Percentiles rank a stretch among this genome's conserved stretches.
phyloP scores from a whole-genome alignment of 2,888 invertebrate species.

The Xanthia togata region DNA sequence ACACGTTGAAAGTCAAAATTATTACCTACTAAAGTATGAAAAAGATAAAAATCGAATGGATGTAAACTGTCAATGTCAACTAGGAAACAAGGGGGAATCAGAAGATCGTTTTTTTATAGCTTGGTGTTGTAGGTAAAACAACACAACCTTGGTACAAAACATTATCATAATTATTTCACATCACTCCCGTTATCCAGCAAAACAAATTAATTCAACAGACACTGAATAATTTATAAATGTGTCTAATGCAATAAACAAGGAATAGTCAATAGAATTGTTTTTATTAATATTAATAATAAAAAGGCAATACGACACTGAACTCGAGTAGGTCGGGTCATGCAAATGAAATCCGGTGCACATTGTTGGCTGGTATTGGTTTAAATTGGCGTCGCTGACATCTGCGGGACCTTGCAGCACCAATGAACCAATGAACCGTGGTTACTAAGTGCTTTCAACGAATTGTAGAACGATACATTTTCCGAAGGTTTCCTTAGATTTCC shows the following conservation, averaged over 20 bases:
- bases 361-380: constrained; percentile 52
- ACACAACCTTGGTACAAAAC: constrained; percentile 23
- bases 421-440: constrained; percentile 31
- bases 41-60: not conserved
- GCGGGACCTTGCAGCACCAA: constrained; percentile 47
- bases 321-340: constrained; percentile 30
- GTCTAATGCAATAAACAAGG: constrained; percentile 25
- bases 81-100: not conserved
- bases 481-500: constrained; percentile 39
- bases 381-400: constrained; percentile 48
- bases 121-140: not conserved
- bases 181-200: constrained; percentile 28
- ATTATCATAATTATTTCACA: constrained; percentile 41
- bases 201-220: constrained; percentile 31
- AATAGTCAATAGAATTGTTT: constrained; percentile 22
- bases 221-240: constrained; percentile 28
- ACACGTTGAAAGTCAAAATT: not conserved
- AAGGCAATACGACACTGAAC: constrained; percentile 38
- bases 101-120: constrained; percentile 9
- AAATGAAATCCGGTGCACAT: constrained; percentile 52
- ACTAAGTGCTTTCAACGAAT: constrained; percentile 13
- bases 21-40: not conserved
- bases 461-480: constrained; percentile 4
- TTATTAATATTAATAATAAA: constrained; percentile 28
- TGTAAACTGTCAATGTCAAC: constrained; percentile 17